Evolutionary conservation across 2,113 vertebrate species (phyloP).

Genomic region (Mustela lutreola): DNA sequence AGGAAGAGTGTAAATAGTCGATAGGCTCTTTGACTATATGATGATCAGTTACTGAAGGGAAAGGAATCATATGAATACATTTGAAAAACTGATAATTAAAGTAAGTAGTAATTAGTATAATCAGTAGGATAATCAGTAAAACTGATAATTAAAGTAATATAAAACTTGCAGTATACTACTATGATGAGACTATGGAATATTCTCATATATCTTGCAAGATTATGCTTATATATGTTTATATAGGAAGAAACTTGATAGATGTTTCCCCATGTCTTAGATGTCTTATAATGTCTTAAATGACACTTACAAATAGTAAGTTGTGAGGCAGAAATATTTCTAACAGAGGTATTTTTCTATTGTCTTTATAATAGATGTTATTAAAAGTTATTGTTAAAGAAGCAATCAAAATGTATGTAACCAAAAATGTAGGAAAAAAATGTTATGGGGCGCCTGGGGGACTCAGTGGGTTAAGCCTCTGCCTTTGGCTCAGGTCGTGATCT

Average conservation of each 20-base stretch:
- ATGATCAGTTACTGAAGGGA: slow-evolving; percentile 12
- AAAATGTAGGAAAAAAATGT: background rate
- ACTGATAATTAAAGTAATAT: background rate
- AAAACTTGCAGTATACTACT: background rate
- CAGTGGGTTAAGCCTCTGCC: too few relatives aligned
- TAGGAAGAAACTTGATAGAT: background rate
- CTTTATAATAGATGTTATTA: background rate
- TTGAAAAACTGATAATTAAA: background rate
- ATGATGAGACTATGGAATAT: background rate
- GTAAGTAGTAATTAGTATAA: background rate
- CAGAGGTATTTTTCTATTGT: background rate
- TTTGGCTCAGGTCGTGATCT: too few relatives aligned
- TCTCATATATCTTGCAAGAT: background rate
- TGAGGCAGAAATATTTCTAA: background rate
- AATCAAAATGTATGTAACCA: background rate
- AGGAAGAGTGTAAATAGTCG: background rate
- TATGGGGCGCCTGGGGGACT: background rate
- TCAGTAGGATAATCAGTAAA: background rate
- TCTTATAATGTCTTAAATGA: background rate
- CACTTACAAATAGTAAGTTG: background rate
- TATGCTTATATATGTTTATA: background rate
- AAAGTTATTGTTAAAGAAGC: background rate
- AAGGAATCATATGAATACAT: background rate
- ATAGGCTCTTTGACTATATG: background rate
- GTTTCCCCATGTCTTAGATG: background rate